Conservation (phyloP, 2,797 vertebrate species). For the Hapalemur alaotrensis region DNA sequence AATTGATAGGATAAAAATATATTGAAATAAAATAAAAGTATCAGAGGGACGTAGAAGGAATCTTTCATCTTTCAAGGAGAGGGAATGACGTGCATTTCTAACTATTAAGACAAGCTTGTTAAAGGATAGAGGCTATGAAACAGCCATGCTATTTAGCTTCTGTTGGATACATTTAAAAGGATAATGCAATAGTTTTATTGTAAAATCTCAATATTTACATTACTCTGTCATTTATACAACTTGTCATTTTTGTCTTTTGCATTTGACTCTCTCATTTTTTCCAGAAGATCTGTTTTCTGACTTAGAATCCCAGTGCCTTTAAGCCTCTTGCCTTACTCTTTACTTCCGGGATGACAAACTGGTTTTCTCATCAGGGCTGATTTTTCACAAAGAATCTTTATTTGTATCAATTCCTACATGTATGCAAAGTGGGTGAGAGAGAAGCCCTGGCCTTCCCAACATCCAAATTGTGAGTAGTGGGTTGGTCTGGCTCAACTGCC, state of each 20-base stretch:
- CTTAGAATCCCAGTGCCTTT: background rate
- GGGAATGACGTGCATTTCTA: background rate
- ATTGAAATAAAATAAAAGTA: background rate
- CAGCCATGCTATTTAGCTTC: background rate
- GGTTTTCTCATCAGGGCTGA: background rate
- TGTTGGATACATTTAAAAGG: background rate
- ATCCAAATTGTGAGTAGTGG: background rate
- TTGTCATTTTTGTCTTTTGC: background rate
- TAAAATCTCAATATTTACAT: background rate
- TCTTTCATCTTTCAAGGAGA: background rate
- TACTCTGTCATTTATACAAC: background rate
- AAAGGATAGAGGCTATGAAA: background rate
- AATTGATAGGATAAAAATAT: background rate
- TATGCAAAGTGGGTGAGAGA: background rate
- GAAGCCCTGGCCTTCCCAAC: background rate
- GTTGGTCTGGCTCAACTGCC: rapidly evolving
- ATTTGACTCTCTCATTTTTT: background rate
- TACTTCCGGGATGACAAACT: background rate
- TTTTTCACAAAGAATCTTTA: background rate
- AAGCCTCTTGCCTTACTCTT: background rate
- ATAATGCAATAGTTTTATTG: background rate
- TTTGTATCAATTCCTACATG: background rate
- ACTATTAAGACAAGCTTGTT: background rate
- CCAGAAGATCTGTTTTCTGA: background rate
- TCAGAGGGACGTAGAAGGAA: background rate